Percentiles rank a stretch among this genome's conserved stretches.
These are phyloP conservation scores for Atrichornis clamosus DNA, from an alignment of 2,113 vertebrate species.

Conservation along the genomic window DNA sequence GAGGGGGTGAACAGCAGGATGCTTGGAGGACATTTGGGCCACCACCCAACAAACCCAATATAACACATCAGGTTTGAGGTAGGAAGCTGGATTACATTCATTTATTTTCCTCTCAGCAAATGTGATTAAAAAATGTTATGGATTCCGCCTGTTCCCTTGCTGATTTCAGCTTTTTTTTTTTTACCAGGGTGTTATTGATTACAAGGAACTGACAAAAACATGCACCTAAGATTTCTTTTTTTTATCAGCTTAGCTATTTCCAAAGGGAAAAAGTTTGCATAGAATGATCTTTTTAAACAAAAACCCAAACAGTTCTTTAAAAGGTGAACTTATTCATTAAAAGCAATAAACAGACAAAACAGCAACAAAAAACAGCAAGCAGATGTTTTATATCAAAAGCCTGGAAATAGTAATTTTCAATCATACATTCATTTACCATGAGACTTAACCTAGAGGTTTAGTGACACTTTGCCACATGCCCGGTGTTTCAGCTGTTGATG, in stretches of 20 bases:
- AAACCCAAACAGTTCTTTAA: background rate
- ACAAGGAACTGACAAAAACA: background rate
- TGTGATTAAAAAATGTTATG: background rate
- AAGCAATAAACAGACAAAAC: background rate
- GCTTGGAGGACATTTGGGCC: accelerated
- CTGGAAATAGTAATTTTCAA: background rate
- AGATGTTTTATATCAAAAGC: background rate
- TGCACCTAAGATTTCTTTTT: background rate
- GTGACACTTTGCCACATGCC: background rate
- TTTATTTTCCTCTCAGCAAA: background rate
- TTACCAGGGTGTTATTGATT: background rate
- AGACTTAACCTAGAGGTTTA: background rate
- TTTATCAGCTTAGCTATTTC: background rate
- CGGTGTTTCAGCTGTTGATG: background rate
- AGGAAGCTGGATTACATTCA: background rate
- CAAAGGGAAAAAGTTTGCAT: background rate
- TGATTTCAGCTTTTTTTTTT: slow-evolving; percentile 20
- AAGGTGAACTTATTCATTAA: background rate
- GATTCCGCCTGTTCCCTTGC: background rate
- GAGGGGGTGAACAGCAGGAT: background rate
- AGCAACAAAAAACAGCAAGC: background rate
- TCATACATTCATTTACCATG: background rate
- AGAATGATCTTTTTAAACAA: background rate
- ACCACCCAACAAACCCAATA: background rate
- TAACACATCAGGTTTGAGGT: background rate